Percentiles rank a stretch among this genome's conserved stretches.
Evolutionary conservation across 2,888 invertebrate species (phyloP).

Genomic region (Aproaerema taeniolella): DNA sequence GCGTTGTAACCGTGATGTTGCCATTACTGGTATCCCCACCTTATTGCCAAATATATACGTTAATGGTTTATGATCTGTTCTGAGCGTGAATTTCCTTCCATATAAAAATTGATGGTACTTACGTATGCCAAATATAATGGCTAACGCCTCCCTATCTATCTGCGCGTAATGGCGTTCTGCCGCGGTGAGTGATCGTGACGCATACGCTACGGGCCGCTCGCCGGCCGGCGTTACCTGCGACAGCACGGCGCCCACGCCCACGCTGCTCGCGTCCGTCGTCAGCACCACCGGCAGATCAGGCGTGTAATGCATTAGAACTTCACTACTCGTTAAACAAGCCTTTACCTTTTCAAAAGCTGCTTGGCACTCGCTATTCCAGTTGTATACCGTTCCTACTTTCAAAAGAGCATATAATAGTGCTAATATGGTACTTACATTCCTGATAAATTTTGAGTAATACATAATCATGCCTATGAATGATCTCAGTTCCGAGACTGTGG

Average conservation of each 20-base stretch:
- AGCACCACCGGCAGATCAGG: constrained; percentile 12
- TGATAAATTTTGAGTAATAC: constrained; percentile 38
- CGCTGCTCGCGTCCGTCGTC: too few relatives aligned
- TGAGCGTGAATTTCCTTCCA: too few relatives aligned
- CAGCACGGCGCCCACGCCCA: too few relatives aligned
- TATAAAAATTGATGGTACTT: too few relatives aligned
- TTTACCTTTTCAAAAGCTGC: constrained; percentile 2
- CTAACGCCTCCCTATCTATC: constrained; percentile 14
- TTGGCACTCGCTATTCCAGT: constrained; percentile 1
- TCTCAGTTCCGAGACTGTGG: constrained; percentile 11
- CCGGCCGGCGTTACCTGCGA: constrained; percentile 14
- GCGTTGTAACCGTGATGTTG: constrained; percentile 13
- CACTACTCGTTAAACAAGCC: not conserved
- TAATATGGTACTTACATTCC: not conserved
- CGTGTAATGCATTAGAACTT: constrained; percentile 12
- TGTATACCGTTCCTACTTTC: not conserved
- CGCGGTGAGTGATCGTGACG: not conserved
- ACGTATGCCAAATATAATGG: not conserved
- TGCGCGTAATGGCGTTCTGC: constrained; percentile 12
- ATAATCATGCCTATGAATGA: constrained; percentile 35
- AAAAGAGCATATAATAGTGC: constrained; percentile 11
- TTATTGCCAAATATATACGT: too few relatives aligned
- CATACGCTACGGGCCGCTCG: constrained; percentile 7
- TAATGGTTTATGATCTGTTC: too few relatives aligned
- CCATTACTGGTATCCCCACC: too few relatives aligned